A percentile compares a stretch with the other conserved stretches of the same genome.
phyloP scores from a whole-genome alignment of 2,797 vertebrate genomes.

The Leucoraja ocellata region DNA sequence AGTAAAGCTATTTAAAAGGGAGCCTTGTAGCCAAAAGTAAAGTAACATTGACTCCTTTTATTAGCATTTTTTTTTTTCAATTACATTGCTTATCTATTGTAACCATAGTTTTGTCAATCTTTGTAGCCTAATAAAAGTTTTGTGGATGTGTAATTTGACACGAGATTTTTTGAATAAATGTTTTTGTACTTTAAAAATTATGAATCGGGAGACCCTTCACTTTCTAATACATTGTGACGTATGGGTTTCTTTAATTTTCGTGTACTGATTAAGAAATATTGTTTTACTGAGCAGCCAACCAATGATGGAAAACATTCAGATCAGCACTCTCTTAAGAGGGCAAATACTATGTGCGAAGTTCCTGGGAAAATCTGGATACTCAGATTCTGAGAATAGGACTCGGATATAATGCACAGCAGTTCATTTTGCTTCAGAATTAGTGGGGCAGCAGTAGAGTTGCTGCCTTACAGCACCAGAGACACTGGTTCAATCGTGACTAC shows the following conservation, averaged over 20 bases:
- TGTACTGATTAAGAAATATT: not conserved
- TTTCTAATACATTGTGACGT: not conserved
- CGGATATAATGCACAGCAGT: not conserved
- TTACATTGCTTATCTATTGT: constrained; percentile 61
- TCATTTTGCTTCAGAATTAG: too few relatives aligned
- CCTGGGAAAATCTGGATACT: not conserved
- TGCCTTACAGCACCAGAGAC: too few relatives aligned
- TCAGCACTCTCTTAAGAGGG: not conserved
- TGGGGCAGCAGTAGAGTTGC: too few relatives aligned
- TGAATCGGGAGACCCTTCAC: not conserved
- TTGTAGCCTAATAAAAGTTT: constrained; percentile 60
- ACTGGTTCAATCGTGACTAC: too few relatives aligned
- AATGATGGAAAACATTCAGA: not conserved
- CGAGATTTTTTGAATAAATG: constrained; percentile 73
- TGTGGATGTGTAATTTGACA: constrained; percentile 65
- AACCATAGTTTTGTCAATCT: constrained; percentile 54
- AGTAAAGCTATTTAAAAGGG: constrained; percentile 58
- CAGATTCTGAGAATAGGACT: too few relatives aligned
- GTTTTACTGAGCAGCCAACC: not conserved
- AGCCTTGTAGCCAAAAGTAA: constrained; percentile 53
- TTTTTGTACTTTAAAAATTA: constrained; percentile 62
- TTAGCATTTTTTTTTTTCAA: constrained; percentile 61
- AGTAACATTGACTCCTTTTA: constrained; percentile 60
- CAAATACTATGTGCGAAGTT: not conserved
- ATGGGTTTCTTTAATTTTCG: not conserved